Percentiles rank a stretch among this genome's conserved stretches.
phyloP scores from a whole-genome alignment of 2,113 vertebrate genomes.

The Tragelaphus buxtoni region DNA sequence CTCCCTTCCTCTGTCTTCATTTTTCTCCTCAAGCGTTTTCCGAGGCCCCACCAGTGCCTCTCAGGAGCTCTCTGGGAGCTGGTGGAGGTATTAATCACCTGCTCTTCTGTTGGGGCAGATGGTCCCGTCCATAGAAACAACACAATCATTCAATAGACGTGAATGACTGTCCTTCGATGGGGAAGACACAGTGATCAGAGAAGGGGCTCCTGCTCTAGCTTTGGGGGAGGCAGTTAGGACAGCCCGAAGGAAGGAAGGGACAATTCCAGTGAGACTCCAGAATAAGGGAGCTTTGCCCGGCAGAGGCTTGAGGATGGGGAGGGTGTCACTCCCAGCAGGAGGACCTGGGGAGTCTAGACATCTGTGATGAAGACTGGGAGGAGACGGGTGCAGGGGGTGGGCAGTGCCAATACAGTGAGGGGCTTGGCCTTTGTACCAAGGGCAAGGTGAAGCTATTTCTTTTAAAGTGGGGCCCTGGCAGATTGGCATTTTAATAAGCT shows the following conservation, averaged over 20 bases:
- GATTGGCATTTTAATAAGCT: neutral
- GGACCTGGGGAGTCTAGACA: no score
- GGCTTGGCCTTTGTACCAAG: neutral
- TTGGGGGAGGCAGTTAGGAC: neutral
- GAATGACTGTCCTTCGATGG: accelerated
- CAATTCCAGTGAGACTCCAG: neutral
- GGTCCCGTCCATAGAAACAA: neutral
- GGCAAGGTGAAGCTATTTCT: neutral
- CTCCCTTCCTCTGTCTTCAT: neutral
- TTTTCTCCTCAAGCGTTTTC: neutral
- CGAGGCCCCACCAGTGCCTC: neutral
- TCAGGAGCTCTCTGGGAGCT: neutral
- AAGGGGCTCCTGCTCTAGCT: neutral
- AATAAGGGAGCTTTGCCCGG: neutral
- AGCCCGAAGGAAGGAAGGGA: neutral
- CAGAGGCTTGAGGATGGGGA: neutral
- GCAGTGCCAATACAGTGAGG: accelerated
- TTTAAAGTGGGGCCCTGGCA: neutral
- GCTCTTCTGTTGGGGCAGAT: neutral
- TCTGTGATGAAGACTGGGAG: neutral
- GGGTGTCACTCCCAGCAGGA: neutral
- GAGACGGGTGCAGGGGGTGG: accelerated
- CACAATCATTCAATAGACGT: accelerated
- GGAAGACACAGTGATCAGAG: neutral
- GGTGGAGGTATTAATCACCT: neutral